Conservation (phyloP, 2,113 vertebrate species). For the Xenopus laevis region DNA sequence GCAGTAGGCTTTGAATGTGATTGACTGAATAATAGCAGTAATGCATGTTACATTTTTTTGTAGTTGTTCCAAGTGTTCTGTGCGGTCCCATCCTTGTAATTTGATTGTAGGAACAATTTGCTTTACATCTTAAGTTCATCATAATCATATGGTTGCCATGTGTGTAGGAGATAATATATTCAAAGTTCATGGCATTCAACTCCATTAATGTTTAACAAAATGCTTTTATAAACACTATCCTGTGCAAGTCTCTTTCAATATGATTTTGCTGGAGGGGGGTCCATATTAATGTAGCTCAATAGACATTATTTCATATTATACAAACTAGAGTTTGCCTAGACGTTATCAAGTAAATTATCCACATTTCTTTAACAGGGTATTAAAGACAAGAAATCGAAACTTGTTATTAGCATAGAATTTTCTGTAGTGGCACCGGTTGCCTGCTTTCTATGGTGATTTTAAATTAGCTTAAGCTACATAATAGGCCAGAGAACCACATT, state of each 20-base stretch:
- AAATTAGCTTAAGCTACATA: too few species aligned
- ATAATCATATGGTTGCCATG: conserved; percentile 32
- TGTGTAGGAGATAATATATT: conserved; percentile 45
- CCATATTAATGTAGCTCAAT: neutral
- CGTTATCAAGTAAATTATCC: neutral
- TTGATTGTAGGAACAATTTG: conserved; percentile 34
- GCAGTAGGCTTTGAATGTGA: neutral
- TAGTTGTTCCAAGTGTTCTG: conserved; percentile 16
- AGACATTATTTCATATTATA: neutral
- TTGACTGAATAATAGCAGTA: conserved; percentile 12
- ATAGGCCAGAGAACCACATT: too few species aligned
- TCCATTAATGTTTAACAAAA: conserved; percentile 26
- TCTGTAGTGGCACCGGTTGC: too few species aligned
- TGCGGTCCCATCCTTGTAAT: conserved; percentile 21
- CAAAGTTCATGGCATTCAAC: conserved; percentile 35
- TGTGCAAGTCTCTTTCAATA: conserved; percentile 9
- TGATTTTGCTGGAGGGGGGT: neutral
- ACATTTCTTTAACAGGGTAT: neutral
- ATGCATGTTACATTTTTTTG: conserved; percentile 25
- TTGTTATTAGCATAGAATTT: too few species aligned
- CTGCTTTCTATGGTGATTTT: too few species aligned
- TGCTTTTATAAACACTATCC: conserved; percentile 6
- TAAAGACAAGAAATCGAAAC: too few species aligned
- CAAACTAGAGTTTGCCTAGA: neutral
- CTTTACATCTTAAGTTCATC: conserved; percentile 29